Base-by-base conservation (phyloP, 2,113 vertebrate species). In the Dissostichus mawsoni region DNA sequence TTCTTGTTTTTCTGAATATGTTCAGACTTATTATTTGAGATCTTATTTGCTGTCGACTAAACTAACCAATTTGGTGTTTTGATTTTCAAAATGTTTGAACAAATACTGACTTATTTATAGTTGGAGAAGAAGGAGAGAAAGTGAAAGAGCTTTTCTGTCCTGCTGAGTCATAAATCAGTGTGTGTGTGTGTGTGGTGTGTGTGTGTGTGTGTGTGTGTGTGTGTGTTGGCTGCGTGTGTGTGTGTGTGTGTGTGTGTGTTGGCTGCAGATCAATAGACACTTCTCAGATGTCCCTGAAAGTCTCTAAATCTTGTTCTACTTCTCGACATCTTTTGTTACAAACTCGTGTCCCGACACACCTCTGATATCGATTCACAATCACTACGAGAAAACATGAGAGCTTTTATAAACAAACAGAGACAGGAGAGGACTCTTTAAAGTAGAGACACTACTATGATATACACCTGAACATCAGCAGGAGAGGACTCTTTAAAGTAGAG, bases 131-230 rank as follows among this genome's bases (percentile, higher is more conserved):
- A 52, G 17, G 55, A 16, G n/a, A 53, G 20, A 36, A 75, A 69
- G 57, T 23, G 36, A 62, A 47, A 50, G 75, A 69, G 57, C 69
- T 47, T 53, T 67, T 50, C 48, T 47, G 36, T 58, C 23, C 36
- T 55, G 74, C 68, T 66, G 74, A 76, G 5, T 75, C 72, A 81
- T 71, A 76, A 65, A 45, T 66, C 17, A 47, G 52, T 48, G 58
- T 13, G 70, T n/a, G 65, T 52, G 74, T 52, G 67, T 69, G 55
- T 58, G 62, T 68, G 12, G 69, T 59, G 69, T 58, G 58, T 52
- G 72, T 53, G 23, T 51, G 56, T 50, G 23, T 73, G 41, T 53
- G 71, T 41, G 61, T 61, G 69, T 69, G 67, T 69, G 67, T 53
- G 63, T 68, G 65, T 52, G 47, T 29, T n/a, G n/a, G n/a, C n/a